These are phyloP conservation scores for Microtus pennsylvanicus DNA, from an alignment of 2,113 vertebrate genomes.

Conservation along the genomic window DNA sequence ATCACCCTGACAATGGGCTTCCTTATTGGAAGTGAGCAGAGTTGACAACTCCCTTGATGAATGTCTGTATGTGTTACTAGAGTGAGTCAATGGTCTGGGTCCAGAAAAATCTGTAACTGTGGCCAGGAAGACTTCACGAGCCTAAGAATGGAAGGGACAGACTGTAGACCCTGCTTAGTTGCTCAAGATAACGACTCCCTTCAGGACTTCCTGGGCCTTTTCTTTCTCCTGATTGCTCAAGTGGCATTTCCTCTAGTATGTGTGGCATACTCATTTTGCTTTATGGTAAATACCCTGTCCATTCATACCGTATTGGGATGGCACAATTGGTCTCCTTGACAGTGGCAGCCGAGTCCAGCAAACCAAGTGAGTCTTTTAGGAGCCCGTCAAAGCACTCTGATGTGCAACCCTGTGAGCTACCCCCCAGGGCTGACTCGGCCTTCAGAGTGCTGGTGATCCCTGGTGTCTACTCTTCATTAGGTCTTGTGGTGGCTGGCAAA, in stretches of 20 bases:
- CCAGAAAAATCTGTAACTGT: conserved; percentile 16
- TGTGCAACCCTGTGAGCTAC: background rate
- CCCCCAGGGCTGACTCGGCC: background rate
- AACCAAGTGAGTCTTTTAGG: background rate
- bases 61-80: background rate
- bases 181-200: background rate
- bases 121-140: conserved; percentile 53
- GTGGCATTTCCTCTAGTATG: background rate
- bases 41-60: conserved; percentile 54
- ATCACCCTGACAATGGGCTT: conserved; percentile 61
- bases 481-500: background rate
- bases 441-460: background rate
- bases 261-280: background rate
- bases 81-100: conserved; percentile 66
- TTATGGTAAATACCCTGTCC: background rate
- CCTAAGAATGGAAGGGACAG: background rate
- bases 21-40: conserved; percentile 35
- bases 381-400: background rate
- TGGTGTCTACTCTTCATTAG: background rate
- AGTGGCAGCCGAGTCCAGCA: background rate
- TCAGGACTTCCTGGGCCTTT: background rate
- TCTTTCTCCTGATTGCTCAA: background rate
- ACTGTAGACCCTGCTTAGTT: background rate
- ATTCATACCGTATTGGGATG: background rate
- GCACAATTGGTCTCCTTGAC: background rate